Percentiles rank a stretch among this genome's conserved stretches.
Conservation (phyloP, 2,797 vertebrate species). For the Acipenser oxyrinchus region DNA sequence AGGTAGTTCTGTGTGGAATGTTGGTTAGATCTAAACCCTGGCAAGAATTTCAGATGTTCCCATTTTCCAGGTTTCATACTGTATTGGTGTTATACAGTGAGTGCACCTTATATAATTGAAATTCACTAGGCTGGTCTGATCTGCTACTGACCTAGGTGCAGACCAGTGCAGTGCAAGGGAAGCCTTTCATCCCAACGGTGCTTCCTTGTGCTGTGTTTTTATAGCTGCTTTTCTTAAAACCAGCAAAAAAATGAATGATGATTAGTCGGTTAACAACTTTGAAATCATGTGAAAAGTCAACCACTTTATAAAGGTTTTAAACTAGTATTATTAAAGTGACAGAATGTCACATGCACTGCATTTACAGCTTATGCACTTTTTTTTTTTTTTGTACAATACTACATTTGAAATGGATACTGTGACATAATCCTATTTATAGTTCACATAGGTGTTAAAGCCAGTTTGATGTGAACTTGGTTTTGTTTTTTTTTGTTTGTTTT, state of each 20-base stretch:
- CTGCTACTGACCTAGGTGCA: too few relatives aligned
- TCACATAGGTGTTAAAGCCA: slow-evolving; percentile 31
- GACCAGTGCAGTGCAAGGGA: too few relatives aligned
- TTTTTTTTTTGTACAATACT: slow-evolving; percentile 1
- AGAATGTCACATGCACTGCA: slow-evolving; percentile 12
- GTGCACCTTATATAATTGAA: too few relatives aligned
- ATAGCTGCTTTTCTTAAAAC: not conserved
- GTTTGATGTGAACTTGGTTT: slow-evolving; percentile 54
- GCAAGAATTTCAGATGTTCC: not conserved
- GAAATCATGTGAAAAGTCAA: slow-evolving; percentile 18
- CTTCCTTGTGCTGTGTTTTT: not conserved
- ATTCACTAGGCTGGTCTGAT: too few relatives aligned
- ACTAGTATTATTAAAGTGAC: slow-evolving; percentile 12
- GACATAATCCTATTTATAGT: not conserved
- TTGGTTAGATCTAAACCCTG: not conserved
- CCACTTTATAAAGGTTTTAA: slow-evolving; percentile 14
- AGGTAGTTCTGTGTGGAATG: not conserved
- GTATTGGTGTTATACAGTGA: too few relatives aligned
- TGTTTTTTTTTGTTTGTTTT: slow-evolving; percentile 25
- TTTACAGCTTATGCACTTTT: slow-evolving; percentile 13
- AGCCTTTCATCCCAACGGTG: too few relatives aligned
- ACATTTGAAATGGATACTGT: slow-evolving; percentile 8
- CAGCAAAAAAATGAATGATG: not conserved
- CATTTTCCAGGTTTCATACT: not conserved
- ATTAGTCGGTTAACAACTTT: slow-evolving; percentile 3